A percentile compares a stretch with the other conserved stretches of the same genome.
Evolutionary conservation across 2,113 vertebrate species (phyloP).

Genomic region (Nymphicus hollandicus): DNA sequence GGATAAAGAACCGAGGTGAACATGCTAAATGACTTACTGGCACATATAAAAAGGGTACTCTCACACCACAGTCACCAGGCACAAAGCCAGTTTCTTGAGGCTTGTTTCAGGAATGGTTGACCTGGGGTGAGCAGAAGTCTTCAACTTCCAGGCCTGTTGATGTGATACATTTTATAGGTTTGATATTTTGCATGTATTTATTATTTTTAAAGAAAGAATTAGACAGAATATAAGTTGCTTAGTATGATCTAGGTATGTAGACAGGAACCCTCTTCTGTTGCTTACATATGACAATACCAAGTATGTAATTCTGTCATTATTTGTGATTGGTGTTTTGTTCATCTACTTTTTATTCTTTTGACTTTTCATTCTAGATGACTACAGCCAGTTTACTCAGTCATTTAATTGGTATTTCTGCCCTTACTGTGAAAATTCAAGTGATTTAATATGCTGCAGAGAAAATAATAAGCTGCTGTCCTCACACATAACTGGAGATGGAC

Average conservation of each 20-base stretch:
- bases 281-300: not conserved
- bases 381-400: not conserved
- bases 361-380: not conserved
- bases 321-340: not conserved
- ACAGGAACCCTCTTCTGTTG: not conserved
- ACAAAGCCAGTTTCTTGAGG: not conserved
- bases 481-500: not conserved
- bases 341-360: not conserved
- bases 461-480: not conserved
- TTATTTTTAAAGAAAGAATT: not conserved
- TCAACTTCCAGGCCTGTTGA: not conserved
- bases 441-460: not conserved
- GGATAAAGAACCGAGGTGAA: not conserved
- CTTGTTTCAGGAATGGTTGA: not conserved
- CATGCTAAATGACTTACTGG: not conserved
- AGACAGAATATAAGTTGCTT: not conserved
- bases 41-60: not conserved
- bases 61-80: not conserved
- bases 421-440: not conserved
- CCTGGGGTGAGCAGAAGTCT: not conserved
- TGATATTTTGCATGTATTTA: not conserved
- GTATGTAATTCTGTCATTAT: not conserved
- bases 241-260: not conserved
- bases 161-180: not conserved
- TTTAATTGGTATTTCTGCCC: not conserved